These are phyloP conservation scores for Lepidurus apus DNA, from an alignment of 1,140 invertebrate species.

Conservation along the genomic window DNA sequence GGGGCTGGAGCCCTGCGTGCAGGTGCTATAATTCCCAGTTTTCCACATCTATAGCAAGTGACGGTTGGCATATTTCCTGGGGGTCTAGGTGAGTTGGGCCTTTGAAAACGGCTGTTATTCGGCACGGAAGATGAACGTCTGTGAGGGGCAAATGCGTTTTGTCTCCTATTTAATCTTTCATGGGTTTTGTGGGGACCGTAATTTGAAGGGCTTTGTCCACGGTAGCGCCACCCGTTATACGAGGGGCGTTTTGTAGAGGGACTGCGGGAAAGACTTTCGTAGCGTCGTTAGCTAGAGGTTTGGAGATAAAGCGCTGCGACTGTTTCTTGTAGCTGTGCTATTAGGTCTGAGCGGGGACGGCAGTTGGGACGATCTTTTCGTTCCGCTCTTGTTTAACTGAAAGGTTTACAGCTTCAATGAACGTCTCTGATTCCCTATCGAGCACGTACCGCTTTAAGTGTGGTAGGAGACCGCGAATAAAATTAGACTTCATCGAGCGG, in stretches of 20 bases:
- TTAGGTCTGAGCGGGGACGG: no score
- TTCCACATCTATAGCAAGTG: neutral
- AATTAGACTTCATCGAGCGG: neutral
- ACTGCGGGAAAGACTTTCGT: neutral
- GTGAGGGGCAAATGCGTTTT: neutral
- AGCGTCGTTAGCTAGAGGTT: neutral
- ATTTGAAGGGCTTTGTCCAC: neutral
- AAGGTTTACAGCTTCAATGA: neutral
- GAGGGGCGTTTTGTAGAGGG: neutral
- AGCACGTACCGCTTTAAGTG: neutral
- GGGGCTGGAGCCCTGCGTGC: neutral
- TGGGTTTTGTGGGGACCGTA: neutral
- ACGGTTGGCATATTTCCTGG: neutral
- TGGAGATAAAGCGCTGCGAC: neutral
- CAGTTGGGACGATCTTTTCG: neutral
- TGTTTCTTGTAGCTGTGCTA: neutral
- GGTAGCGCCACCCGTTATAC: neutral
- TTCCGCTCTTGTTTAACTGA: neutral
- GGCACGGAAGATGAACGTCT: neutral
- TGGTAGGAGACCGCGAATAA: neutral
- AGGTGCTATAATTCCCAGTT: neutral
- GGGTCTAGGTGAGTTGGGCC: neutral
- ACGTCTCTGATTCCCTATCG: neutral
- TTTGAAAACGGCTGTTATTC: no score
- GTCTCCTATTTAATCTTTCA: neutral